Evolutionary conservation across 2,113 vertebrate genomes (phyloP), one percentile per base, ranked within the genome.

Genomic region (Mastomys coucha): DNA sequence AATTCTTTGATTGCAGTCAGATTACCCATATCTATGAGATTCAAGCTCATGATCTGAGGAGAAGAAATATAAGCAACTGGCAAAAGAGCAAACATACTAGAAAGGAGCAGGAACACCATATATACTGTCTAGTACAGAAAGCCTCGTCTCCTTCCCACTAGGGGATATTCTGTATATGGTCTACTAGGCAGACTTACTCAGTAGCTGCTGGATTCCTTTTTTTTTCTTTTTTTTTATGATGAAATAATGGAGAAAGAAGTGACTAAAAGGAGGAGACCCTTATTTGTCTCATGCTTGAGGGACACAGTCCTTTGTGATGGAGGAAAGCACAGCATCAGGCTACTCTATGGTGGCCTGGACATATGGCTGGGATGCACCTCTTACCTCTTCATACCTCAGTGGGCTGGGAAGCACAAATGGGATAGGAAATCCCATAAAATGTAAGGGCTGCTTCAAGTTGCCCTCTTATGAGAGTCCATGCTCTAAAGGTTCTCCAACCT

Each of bases 1-100:
- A 96, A 96, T 95, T 95, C 81, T 91, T 94, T 95, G n/a, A 88
- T 45, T 5, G 51, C 49, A 17, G 86, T 97, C 69, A 93, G 28
- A 88, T 97, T 96, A 86, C 14, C 26, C 77, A 89, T 93, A 73
- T 72, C 69, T 89, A 70, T 84, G 33, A 92, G 36, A 93, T 72
- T 80, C 81, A 88, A 7, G 17, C 7, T 7, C 81, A 84, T 78
- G 19, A 92, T 76, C 80, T 93, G 85, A 95, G 72, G 70, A 96
- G 76, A 95, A 94, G 58, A 96, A 78, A 76, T 60, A 70, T 2
- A 90, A 75, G 10, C 56, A 92, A 26, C 22, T 97, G 42, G 28
- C 58, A 78, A 91, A 86, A 84, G 28, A 8, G 42, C 4, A 17
- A 26, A 26, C 75, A 19, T 88, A 5, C 51, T 69, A 49, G 7